Conservation (phyloP, 2,888 invertebrate genomes). For the Catocala fraxini region DNA sequence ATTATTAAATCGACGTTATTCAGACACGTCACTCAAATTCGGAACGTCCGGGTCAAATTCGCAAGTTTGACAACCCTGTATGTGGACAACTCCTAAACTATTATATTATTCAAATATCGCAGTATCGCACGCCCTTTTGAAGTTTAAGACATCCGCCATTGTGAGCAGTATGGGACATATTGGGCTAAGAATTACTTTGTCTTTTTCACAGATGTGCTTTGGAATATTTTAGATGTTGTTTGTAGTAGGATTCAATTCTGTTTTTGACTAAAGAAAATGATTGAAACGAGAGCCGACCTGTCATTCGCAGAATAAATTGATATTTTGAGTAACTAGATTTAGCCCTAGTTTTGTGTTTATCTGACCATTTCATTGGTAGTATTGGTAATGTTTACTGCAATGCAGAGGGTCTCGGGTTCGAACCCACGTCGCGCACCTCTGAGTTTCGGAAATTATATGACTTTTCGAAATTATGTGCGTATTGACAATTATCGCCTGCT, state of each 20-base stretch:
- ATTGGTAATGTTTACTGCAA: too few species aligned
- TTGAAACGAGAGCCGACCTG: background rate
- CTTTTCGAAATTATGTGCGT: too few species aligned
- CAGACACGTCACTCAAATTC: too few species aligned
- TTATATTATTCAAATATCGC: constrained; percentile 74
- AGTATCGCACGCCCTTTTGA: constrained; percentile 59
- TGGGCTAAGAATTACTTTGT: constrained; percentile 23
- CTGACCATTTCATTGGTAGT: background rate
- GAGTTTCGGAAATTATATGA: too few species aligned
- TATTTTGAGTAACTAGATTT: background rate
- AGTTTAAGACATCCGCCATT: constrained; percentile 48
- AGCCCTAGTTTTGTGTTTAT: too few species aligned
- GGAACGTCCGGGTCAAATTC: too few species aligned
- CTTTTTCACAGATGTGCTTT: constrained; percentile 11
- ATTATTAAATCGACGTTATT: too few species aligned
- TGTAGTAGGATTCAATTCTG: background rate
- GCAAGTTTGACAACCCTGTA: constrained; percentile 13
- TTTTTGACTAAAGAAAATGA: background rate
- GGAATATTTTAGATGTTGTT: background rate
- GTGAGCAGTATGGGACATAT: constrained; percentile 35
- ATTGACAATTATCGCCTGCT: too few species aligned
- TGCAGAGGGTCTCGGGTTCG: too few species aligned
- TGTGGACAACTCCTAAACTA: constrained; percentile 61
- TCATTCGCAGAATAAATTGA: background rate
- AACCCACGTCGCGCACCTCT: too few species aligned